phyloP scores from a whole-genome alignment of 1,140 invertebrate species.

The Bactericera cockerelli region DNA sequence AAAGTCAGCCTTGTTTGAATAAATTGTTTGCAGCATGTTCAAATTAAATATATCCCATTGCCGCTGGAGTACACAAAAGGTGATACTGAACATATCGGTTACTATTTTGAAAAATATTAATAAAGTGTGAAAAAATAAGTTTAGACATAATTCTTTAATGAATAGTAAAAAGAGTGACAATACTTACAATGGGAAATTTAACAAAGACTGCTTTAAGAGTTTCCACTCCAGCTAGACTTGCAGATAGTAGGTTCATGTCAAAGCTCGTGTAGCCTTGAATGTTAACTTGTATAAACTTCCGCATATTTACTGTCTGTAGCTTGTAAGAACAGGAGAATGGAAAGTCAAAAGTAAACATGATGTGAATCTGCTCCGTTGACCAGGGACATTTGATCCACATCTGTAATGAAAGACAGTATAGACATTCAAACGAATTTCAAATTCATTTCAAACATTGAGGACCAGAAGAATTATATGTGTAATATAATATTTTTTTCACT shows the following conservation, averaged over 20 bases:
- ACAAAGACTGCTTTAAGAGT: constrained; percentile 14
- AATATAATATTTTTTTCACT: too few species aligned
- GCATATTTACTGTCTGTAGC: constrained; percentile 60
- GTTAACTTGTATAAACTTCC: constrained; percentile 65
- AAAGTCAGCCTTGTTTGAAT: too few species aligned
- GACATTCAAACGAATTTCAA: not conserved
- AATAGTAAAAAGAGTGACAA: too few species aligned
- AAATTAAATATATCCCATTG: too few species aligned
- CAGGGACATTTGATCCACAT: constrained; percentile 56
- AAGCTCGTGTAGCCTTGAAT: constrained; percentile 36
- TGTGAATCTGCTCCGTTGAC: constrained; percentile 45
- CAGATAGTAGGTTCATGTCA: constrained; percentile 40
- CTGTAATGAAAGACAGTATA: constrained; percentile 29
- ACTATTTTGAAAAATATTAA: too few species aligned
- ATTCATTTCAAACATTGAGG: constrained; percentile 6
- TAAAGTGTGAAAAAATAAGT: too few species aligned
- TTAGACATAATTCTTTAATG: too few species aligned
- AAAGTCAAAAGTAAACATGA: constrained; percentile 58
- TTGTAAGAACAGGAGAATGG: constrained; percentile 63
- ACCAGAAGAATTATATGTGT: too few species aligned
- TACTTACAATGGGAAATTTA: constrained; percentile 20
- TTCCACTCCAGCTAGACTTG: constrained; percentile 32
- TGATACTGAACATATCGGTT: too few species aligned
- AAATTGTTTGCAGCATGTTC: too few species aligned
- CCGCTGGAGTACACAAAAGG: too few species aligned